These are phyloP conservation scores for Phyllotis vaccarum DNA, from an alignment of 2,797 vertebrate genomes.

Conservation along the genomic window DNA sequence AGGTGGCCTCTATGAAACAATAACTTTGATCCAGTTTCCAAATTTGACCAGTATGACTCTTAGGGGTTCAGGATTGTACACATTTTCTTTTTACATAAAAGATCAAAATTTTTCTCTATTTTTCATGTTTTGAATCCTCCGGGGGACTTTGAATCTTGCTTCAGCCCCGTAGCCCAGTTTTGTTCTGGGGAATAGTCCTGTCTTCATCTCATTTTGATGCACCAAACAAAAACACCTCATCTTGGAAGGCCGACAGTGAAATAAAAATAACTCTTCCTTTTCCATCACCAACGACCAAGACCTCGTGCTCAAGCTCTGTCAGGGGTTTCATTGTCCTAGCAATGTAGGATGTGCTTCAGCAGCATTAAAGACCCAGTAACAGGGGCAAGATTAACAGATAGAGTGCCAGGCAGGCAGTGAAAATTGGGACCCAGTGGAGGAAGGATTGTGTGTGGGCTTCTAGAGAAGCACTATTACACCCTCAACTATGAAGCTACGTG, in stretches of 20 bases:
- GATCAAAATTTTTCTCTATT: neutral
- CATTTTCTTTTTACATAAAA: conserved; percentile 21
- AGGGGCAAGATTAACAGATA: neutral
- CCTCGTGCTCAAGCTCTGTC: neutral
- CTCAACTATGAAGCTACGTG: neutral
- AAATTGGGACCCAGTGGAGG: neutral
- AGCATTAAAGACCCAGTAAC: neutral
- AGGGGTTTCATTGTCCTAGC: conserved; percentile 3
- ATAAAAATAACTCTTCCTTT: conserved; percentile 23
- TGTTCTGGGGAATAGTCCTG: neutral
- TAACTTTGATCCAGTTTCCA: neutral
- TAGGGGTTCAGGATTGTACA: neutral
- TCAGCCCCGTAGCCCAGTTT: neutral
- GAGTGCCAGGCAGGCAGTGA: neutral
- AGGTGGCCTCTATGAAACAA: neutral
- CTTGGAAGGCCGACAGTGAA: neutral
- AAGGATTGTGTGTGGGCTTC: neutral
- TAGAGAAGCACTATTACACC: neutral
- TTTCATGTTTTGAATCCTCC: conserved; percentile 14
- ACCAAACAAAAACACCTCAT: neutral
- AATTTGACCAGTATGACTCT: neutral
- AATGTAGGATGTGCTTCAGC: neutral
- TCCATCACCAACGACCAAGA: neutral
- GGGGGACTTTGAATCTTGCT: neutral
- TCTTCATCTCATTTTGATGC: neutral